Evolutionary conservation across 2,888 invertebrate genomes (phyloP), one percentile per base, ranked within the genome.

Genomic region (Spilosoma lubricipeda): DNA sequence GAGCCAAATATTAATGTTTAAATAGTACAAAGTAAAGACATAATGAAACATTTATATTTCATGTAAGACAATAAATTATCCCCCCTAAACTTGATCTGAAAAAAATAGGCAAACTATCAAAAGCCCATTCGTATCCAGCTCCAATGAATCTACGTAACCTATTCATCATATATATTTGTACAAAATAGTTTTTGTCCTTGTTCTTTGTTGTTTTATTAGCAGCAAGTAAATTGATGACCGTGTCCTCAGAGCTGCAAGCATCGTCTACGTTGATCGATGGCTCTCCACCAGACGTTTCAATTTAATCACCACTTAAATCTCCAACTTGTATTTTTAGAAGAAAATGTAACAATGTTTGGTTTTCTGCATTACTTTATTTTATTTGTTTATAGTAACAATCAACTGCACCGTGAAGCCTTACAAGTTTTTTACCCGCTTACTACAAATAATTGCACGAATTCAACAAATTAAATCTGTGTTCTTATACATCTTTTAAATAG

Each of bases 181-280:
- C 88, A 87, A 87, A 90, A 89, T 88, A 86, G 89, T 91, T 88
- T 90, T 90, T 90, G 87, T 88, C 82, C 83, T 84, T 86, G 77
- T 82, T 86, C 85, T 85, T 85, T 85, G 86, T 85, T 85, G 88
- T 89, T 89, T 88, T 88, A 88, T 88, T 89, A 88, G 85, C 85
- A 84, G 82, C 84, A 86, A 85, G 82, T 82, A 87, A 90, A 91
- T 90, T 91, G 91, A 91, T 91, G 90, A 84, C 84, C 79, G 83
- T 84, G 82, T 83, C 86, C 86, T 81, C 81, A 81, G 80, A 79
- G 85, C 80, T 83, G 80, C 81, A 80, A 86, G 84, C 82, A 81
- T 82, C 84, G 85, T 78, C 85, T 85, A 82, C 84, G 77, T 85
- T 89, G 89, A 89, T 89, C 87, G 88, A 89, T 89, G 83, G 83